Evolutionary conservation across 2,888 invertebrate species (phyloP).

Genomic region (Hydroisotoma schaefferi): DNA sequence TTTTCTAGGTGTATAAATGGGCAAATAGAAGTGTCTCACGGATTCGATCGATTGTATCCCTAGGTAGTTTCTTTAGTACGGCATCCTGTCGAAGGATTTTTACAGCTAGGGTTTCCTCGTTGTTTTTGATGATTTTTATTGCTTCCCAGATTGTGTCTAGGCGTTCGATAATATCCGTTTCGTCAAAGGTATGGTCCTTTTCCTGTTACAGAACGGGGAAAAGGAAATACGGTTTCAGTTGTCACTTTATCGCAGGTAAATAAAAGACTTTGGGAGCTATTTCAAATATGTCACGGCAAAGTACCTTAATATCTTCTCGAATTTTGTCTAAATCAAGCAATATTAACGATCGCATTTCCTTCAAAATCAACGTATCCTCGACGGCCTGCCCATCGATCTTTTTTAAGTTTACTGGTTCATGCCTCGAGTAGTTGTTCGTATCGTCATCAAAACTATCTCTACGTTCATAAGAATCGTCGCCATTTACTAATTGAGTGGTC

Average conservation of each 20-base stretch:
- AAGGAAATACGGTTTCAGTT: too few relatives aligned
- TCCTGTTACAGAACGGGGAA: constrained; percentile 6
- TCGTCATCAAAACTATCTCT: too few relatives aligned
- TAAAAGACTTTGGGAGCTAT: too few relatives aligned
- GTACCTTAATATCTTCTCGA: constrained; percentile 30
- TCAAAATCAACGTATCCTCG: constrained; percentile 8
- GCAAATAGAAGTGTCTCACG: constrained; percentile 21
- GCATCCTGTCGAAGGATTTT: constrained; percentile 41
- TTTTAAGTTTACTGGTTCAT: too few relatives aligned
- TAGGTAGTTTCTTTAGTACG: constrained; percentile 34
- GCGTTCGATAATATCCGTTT: constrained; percentile 41
- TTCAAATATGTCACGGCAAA: too few relatives aligned
- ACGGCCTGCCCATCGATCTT: too few relatives aligned
- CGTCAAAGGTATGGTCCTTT: constrained; percentile 34
- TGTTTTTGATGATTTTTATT: constrained; percentile 39
- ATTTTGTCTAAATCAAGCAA: constrained; percentile 41
- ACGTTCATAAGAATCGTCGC: too few relatives aligned
- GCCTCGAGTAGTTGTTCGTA: too few relatives aligned
- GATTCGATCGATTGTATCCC: constrained; percentile 34
- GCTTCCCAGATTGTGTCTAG: constrained; percentile 45
- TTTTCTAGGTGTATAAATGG: neutral
- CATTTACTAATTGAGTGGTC: too few relatives aligned
- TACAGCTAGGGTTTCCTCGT: constrained; percentile 43
- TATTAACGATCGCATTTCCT: constrained; percentile 36
- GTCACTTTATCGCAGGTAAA: too few relatives aligned